Evolutionary conservation across 2,888 invertebrate species (phyloP).

Genomic region (Agrochola litura): DNA sequence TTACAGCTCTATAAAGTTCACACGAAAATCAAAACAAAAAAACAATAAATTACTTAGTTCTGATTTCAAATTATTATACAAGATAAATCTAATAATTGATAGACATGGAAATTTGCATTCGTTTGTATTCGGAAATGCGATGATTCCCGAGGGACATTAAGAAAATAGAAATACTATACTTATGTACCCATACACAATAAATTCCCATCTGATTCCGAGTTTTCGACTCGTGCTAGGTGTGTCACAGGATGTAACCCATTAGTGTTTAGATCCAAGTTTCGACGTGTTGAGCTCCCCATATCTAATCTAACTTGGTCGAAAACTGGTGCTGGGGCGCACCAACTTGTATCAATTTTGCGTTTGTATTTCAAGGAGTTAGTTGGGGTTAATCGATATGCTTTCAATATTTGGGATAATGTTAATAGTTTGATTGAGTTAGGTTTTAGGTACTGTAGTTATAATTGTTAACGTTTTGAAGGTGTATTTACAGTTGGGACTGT

Average conservation of each 20-base stretch:
- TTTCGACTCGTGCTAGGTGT: constrained; percentile 8
- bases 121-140: no score
- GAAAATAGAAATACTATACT: background rate
- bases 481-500: background rate
- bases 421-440: constrained; percentile 56
- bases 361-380: constrained; percentile 62
- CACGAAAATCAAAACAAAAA: no score
- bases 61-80: no score
- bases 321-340: constrained; percentile 53
- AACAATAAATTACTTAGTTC: no score
- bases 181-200: background rate
- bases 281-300: constrained; percentile 57
- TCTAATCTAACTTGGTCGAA: constrained; percentile 68
- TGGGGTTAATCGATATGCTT: constrained; percentile 58
- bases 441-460: background rate
- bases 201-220: constrained; percentile 10
- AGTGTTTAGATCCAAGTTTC: constrained; percentile 54
- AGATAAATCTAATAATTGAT: no score
- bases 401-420: constrained; percentile 56
- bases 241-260: constrained; percentile 49
- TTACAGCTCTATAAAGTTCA: no score
- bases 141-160: no score
- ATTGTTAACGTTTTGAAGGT: background rate
- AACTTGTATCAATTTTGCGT: constrained; percentile 67
- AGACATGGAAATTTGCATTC: no score